Conservation (phyloP, 2,888 invertebrate species). For the Notodonta dromedarius region DNA sequence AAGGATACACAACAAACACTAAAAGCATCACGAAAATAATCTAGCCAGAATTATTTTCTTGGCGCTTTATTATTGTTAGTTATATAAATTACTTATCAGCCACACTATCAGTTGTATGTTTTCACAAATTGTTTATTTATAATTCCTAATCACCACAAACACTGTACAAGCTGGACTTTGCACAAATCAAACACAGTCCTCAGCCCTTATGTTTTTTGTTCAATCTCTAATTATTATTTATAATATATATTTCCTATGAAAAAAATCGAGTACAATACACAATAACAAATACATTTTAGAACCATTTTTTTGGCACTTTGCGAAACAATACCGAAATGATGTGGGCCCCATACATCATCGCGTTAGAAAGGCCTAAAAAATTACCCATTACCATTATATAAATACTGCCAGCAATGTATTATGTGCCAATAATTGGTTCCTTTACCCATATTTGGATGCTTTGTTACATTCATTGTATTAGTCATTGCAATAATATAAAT, state of each 20-base stretch:
- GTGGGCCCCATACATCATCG: too few species aligned
- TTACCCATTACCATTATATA: too few species aligned
- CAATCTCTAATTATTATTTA: conserved; percentile 17
- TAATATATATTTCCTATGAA: conserved; percentile 10
- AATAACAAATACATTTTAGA: background rate
- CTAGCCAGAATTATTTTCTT: too few species aligned
- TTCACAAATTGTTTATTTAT: background rate
- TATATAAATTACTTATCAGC: background rate
- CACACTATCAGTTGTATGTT: background rate
- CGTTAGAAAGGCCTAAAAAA: too few species aligned
- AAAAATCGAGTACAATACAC: conserved; percentile 12
- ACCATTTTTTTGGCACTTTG: conserved; percentile 5
- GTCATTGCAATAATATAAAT: conserved; percentile 39
- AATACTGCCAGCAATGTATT: background rate
- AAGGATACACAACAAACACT: too few species aligned
- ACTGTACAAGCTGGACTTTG: conserved; percentile 19
- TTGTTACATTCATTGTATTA: conserved; percentile 16
- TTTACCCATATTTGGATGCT: conserved; percentile 11
- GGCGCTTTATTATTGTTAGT: background rate
- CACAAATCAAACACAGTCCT: conserved; percentile 40
- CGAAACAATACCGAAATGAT: too few species aligned
- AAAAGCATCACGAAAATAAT: too few species aligned
- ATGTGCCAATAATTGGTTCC: conserved; percentile 25
- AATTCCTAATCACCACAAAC: conserved; percentile 15
- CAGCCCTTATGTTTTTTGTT: conserved; percentile 38